These are phyloP conservation scores for Eudemis profundana DNA, from an alignment of 2,888 invertebrate species.

Conservation along the genomic window DNA sequence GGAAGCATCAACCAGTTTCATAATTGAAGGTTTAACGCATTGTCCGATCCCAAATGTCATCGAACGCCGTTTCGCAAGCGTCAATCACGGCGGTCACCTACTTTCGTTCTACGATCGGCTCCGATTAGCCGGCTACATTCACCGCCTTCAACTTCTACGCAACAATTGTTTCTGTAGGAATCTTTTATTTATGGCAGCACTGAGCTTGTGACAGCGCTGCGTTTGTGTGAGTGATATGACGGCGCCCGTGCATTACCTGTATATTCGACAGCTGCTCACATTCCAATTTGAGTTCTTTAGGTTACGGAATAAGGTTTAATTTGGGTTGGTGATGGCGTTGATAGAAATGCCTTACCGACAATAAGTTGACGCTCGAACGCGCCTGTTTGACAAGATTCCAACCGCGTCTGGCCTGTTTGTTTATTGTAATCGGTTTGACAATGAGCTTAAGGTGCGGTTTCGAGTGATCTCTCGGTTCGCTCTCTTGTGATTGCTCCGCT, in stretches of 20 bases:
- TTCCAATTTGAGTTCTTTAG: slow-evolving; percentile 21
- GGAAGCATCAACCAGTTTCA: slow-evolving; percentile 58
- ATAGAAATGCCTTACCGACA: slow-evolving; percentile 84
- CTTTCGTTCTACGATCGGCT: slow-evolving; percentile 80
- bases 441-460: slow-evolving; percentile 86
- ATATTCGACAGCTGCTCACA: slow-evolving; percentile 43
- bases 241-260: slow-evolving; percentile 84
- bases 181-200: slow-evolving; percentile 84
- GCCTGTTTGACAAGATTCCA: slow-evolving; percentile 86
- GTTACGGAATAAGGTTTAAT: slow-evolving; percentile 56
- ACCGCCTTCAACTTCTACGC: slow-evolving; percentile 83
- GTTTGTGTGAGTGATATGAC: slow-evolving; percentile 76
- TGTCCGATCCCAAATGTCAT: slow-evolving; percentile 81
- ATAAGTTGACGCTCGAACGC: slow-evolving; percentile 85
- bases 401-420: slow-evolving; percentile 85
- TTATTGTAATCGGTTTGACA: slow-evolving; percentile 86
- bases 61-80: slow-evolving; percentile 83
- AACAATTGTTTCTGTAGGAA: slow-evolving; percentile 85
- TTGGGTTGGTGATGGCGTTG: slow-evolving; percentile 52
- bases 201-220: slow-evolving; percentile 52
- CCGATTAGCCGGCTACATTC: slow-evolving; percentile 83
- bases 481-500: slow-evolving; percentile 79
- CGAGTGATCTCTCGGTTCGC: slow-evolving; percentile 79
- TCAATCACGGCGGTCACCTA: slow-evolving; percentile 85
- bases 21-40: slow-evolving; percentile 77